Percentiles rank a stretch among this genome's conserved stretches.
These are phyloP conservation scores for Astur gentilis DNA, from an alignment of 2,113 vertebrate genomes.

Conservation along the genomic window DNA sequence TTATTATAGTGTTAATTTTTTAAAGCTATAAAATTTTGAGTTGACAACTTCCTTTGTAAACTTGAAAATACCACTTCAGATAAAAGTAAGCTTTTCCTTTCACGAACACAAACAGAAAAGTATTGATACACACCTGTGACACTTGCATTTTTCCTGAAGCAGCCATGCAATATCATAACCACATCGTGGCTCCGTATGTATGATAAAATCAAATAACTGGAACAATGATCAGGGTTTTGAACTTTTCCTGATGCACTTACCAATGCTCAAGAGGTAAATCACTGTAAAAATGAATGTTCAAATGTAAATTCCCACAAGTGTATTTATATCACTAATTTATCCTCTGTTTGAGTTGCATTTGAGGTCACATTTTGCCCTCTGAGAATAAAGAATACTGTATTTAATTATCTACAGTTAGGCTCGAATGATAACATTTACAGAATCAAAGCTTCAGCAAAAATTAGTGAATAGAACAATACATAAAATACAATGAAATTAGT, in stretches of 20 bases:
- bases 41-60: background rate
- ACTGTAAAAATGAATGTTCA: background rate
- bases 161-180: background rate
- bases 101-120: background rate
- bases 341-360: background rate
- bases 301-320: background rate
- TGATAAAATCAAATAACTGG: background rate
- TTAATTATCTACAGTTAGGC: background rate
- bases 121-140: background rate
- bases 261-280: background rate
- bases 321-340: background rate
- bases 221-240: background rate
- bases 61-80: background rate
- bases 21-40: background rate
- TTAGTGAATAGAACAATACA: background rate
- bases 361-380: background rate
- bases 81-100: background rate
- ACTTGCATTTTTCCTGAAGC: background rate
- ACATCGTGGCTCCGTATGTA: background rate
- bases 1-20: conserved; percentile 12
- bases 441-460: background rate
- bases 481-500: background rate
- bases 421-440: background rate
- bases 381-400: background rate
- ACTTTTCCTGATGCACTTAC: background rate